Percentiles rank a stretch among this genome's conserved stretches.
Evolutionary conservation across 2,113 vertebrate species (phyloP).

Genomic region (Dendropsophus ebraccatus): DNA sequence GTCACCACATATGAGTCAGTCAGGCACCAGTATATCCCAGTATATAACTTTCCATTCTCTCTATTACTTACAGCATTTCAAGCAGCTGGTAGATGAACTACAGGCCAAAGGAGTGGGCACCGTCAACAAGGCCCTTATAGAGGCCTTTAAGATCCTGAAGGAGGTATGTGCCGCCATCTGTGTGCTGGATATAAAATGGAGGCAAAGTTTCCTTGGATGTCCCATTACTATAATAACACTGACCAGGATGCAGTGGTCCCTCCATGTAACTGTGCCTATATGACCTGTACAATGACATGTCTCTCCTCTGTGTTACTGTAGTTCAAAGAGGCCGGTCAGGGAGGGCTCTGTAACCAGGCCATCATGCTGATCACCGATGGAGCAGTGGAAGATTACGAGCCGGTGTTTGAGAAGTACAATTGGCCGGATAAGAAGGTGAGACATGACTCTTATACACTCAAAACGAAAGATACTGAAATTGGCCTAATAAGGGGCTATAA

Average conservation of each 20-base stretch:
- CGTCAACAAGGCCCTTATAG: conserved; percentile 87
- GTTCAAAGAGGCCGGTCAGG: conserved; percentile 78
- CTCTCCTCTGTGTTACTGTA: conserved; percentile 56
- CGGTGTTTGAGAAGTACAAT: conserved; percentile 91
- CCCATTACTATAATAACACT: neutral
- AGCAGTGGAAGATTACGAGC: conserved; percentile 90
- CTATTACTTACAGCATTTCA: conserved; percentile 84
- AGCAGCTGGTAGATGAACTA: conserved; percentile 85
- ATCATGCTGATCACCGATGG: conserved; percentile 97
- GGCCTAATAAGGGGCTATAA: neutral
- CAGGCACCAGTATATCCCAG: neutral
- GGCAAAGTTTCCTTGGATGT: neutral
- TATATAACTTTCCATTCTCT: neutral
- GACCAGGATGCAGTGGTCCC: too few species aligned
- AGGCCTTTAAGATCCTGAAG: conserved; percentile 90
- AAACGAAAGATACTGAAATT: too few species aligned
- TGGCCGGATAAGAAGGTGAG: conserved; percentile 90
- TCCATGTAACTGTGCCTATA: too few species aligned
- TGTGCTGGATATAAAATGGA: neutral
- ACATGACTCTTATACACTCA: neutral
- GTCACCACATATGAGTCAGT: neutral
- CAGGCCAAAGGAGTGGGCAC: conserved; percentile 91
- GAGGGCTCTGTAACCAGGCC: conserved; percentile 93
- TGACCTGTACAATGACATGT: too few species aligned
- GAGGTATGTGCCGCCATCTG: conserved; percentile 73